Conservation (phyloP, 2,113 vertebrate genomes). For the Andinoacara biseriatus region DNA sequence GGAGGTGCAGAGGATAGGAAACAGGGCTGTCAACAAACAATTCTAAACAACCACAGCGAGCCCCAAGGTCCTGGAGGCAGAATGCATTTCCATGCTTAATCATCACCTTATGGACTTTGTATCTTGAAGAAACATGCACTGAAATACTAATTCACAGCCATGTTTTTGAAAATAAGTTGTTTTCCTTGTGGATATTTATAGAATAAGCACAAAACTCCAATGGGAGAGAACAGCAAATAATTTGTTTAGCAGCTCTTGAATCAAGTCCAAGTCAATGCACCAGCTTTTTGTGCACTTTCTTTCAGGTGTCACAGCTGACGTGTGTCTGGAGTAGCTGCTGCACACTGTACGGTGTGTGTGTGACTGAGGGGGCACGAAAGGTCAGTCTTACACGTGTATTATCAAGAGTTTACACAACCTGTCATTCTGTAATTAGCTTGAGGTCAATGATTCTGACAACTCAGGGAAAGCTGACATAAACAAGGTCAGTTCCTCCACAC, state of each 20-base stretch:
- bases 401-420: conserved; percentile 54
- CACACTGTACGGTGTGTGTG: not conserved
- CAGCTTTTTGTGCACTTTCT: conserved; percentile 37
- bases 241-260: not conserved
- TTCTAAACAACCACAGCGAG: conserved; percentile 62
- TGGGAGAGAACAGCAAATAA: not conserved
- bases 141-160: conserved; percentile 21
- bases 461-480: conserved; percentile 27
- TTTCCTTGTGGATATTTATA: conserved; percentile 29
- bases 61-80: conserved; percentile 41
- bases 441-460: conserved; percentile 33
- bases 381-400: conserved; percentile 49
- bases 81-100: conserved; percentile 54
- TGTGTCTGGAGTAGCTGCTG: not conserved
- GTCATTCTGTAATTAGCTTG: conserved; percentile 48
- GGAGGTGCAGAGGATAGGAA: conserved; percentile 67
- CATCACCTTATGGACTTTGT: conserved; percentile 60
- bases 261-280: not conserved
- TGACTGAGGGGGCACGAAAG: conserved; percentile 15
- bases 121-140: conserved; percentile 12
- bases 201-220: conserved; percentile 30
- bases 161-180: conserved; percentile 34
- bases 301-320: not conserved
- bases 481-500: conserved; percentile 31
- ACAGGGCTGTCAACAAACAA: conserved; percentile 71